phyloP scores from a whole-genome alignment of 2,113 vertebrate species.

The Orycteropus afer region DNA sequence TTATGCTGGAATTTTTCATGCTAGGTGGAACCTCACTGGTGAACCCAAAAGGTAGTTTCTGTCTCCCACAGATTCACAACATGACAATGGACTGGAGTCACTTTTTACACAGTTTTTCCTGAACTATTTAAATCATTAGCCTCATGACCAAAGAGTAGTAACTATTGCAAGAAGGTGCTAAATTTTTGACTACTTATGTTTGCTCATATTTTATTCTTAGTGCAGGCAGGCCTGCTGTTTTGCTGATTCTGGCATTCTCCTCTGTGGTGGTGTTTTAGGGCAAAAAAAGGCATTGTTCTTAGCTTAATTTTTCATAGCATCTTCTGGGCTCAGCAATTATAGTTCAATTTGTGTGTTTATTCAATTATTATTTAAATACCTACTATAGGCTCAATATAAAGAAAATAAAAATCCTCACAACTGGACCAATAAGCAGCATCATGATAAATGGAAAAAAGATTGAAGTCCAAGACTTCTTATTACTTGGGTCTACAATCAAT shows the following conservation, averaged over 20 bases:
- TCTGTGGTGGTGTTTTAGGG: not conserved
- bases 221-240: not conserved
- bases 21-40: not conserved
- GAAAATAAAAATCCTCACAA: too few relatives aligned
- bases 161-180: not conserved
- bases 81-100: not conserved
- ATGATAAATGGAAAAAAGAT: too few relatives aligned
- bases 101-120: not conserved
- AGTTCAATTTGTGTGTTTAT: not conserved
- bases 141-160: not conserved
- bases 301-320: slow-evolving; percentile 3
- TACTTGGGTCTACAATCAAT: too few relatives aligned
- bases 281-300: not conserved
- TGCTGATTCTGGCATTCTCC: slow-evolving; percentile 5
- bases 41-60: not conserved
- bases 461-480: too few relatives aligned
- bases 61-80: not conserved
- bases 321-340: slow-evolving; percentile 26
- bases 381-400: too few relatives aligned
- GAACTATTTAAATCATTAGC: not conserved
- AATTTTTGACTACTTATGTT: not conserved
- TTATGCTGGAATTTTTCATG: not conserved
- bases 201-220: not conserved
- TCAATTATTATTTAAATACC: slow-evolving; percentile 29
- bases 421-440: too few relatives aligned